These are phyloP conservation scores for Cyphomyrus plagiostoma DNA, from an alignment of 2,113 vertebrate species.

Conservation along the genomic window DNA sequence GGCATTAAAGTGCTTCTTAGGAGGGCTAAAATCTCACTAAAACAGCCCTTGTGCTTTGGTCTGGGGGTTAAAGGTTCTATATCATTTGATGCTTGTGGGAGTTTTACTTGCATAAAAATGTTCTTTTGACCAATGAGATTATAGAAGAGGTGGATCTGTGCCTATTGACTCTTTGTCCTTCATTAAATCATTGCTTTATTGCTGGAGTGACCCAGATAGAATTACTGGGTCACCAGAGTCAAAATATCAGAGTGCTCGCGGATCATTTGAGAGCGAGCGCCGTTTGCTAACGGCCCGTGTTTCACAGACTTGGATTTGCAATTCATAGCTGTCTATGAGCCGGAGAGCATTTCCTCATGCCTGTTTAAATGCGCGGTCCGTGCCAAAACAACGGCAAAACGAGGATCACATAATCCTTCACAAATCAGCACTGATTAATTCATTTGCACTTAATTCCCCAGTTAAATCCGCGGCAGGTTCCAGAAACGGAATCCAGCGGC, in stretches of 20 bases:
- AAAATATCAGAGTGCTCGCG: neutral
- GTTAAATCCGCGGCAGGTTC: conserved; percentile 6
- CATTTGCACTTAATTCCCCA: conserved; percentile 8
- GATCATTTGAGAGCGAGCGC: neutral
- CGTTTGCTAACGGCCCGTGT: neutral
- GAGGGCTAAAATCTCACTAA: neutral
- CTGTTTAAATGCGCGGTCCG: neutral
- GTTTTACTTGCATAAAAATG: neutral
- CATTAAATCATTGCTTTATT: neutral
- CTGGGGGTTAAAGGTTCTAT: neutral
- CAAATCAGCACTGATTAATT: conserved; percentile 16
- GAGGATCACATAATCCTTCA: neutral
- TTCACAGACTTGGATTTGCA: conserved; percentile 1
- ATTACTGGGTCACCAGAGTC: neutral
- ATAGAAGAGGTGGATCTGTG: too few relatives aligned
- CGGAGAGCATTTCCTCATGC: neutral
- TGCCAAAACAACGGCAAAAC: conserved; percentile 3
- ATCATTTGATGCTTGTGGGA: neutral
- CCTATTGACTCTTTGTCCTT: neutral
- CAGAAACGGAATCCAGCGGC: conserved; percentile 1
- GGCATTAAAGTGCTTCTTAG: neutral
- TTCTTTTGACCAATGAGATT: neutral
- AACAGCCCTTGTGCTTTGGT: neutral
- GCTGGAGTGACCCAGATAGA: neutral
- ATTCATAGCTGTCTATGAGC: neutral